A percentile compares a stretch with the other conserved stretches of the same genome.
These are phyloP conservation scores for Hippocampus barbouri DNA, from an alignment of 2,113 vertebrate genomes.

Conservation along the genomic window DNA sequence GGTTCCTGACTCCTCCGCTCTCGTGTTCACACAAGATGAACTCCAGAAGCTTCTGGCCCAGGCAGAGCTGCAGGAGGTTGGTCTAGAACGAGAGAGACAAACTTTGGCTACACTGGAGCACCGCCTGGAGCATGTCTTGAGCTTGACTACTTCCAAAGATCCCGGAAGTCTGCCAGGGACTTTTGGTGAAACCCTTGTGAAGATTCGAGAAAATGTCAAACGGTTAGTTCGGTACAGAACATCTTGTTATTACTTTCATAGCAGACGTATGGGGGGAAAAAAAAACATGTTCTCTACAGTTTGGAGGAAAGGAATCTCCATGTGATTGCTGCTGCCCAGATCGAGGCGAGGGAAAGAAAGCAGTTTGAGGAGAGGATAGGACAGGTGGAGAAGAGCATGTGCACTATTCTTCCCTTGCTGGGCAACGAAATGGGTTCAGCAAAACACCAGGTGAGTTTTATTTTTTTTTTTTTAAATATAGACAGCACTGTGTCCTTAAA, in stretches of 20 bases:
- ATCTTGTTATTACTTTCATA: not conserved
- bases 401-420: constrained; percentile 40
- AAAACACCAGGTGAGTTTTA: constrained; percentile 70
- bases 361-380: constrained; percentile 72
- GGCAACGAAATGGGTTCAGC: constrained; percentile 54
- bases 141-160: constrained; percentile 36
- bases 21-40: constrained; percentile 66
- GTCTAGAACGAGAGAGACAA: constrained; percentile 73
- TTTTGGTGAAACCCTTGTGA: constrained; percentile 69
- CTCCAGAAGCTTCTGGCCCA: constrained; percentile 69
- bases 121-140: constrained; percentile 67
- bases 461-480: no score
- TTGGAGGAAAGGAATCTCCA: constrained; percentile 74
- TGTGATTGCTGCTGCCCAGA: constrained; percentile 64
- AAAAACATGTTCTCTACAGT: constrained; percentile 57
- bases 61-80: constrained; percentile 66
- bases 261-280: constrained; percentile 4
- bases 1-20: constrained; percentile 70
- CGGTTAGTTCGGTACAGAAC: constrained; percentile 69
- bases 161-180: constrained; percentile 43
- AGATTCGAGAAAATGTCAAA: constrained; percentile 76
- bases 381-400: constrained; percentile 65
- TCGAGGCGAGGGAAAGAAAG: constrained; percentile 75
- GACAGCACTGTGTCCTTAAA: no score
- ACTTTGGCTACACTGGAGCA: constrained; percentile 74